Evolutionary conservation across 2,888 invertebrate genomes (phyloP), one percentile per base, ranked within the genome.

Genomic region (Hydrotaea diabolus): DNA sequence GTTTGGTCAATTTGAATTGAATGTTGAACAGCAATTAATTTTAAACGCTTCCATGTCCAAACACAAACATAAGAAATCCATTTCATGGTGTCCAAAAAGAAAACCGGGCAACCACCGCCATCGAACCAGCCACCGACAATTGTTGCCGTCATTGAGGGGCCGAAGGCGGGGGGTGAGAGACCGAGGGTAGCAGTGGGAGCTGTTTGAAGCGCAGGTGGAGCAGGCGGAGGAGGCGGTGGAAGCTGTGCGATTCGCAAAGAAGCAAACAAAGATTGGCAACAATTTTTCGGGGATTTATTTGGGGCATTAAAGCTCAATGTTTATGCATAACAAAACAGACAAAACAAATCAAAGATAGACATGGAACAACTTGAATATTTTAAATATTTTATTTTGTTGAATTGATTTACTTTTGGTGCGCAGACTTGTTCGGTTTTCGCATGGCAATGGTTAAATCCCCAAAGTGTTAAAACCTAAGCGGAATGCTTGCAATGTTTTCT

Each of bases 311-410:
- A 82, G 85, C 85, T 85, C 82, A 85, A 82, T 85, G 85, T 85
- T 85, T 85, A 79, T 73, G 82, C 85, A 82, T 77, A 66, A 73
- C 75, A 77, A 85, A 82, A 85, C 85, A 85, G 82, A 85, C 85
- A 85, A 85, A 85, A 85, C 85, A 85, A 85, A 85, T 85, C 85
- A 85, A 85, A 85, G 82, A 85, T 85, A 82, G 85, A 85, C 85
- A 85, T 85, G 85, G 82, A 85, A 85, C 82, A 85, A 82, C 82
- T 64, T 72, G 17, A 53, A 57, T 71, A 49, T 74, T 39, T 74
- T 43, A 74, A 74, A 73, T 73, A 66, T 43, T 66, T 39, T 19
- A 21, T 17, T n/a, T 43, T 13, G 43, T 11, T 8, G 36, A 15
- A 59, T 66, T 66, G 66, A 39, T 66, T 21, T 66, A 39, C n/a